Base-by-base conservation (phyloP, 2,888 invertebrate genomes). In the Carterocephalus palaemon region DNA sequence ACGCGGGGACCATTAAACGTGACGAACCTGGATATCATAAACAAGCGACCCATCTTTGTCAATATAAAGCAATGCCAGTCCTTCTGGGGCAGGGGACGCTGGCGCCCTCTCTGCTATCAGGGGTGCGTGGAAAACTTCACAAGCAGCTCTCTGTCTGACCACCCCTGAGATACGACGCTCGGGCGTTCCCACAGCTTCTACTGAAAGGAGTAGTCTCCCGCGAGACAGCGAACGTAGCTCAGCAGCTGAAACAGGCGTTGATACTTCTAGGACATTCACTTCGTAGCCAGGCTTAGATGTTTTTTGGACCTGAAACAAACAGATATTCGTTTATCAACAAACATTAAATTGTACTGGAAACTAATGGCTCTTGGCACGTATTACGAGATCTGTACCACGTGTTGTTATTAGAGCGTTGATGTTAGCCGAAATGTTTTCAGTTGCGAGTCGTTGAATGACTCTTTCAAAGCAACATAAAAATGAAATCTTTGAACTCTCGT, bases 91-190 rank as follows among this genome's bases (percentile, higher is more conserved):
- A 50, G 62, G 83, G 52, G 75, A 72, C 42, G 67, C 86, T 19
- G 71, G 87, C 57, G 76, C 60, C 47, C 84, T 75, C 64, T 89
- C 82, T 1, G 90, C 88, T 1, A 91, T 78, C 24, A 94, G 67
- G 0, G 92, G 87, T 0, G 93, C 90, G 64, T 95, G 94, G 70
- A 93, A 95, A 41, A 95, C 83, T 71, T 95, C 95, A 63, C 95
- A 95, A 0, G 92, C 90, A 0, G 92, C 91, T 57, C 93, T 89
- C 7, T 94, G 92, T 13, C 92, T 87, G 1, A 95, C 91, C 34
- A 83, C 82, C 0, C 96, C 96, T 10, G 89, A 89, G 33, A 96
- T 88, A 50, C 89, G 88, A 29, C 93, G 71, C 33, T 90, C 88
- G 0, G 92, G 91, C 53, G 91, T 89, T 16, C 89, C 90, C 15